Evolutionary conservation across 2,113 vertebrate species (phyloP).

Genomic region (Onychostruthus taczanowskii): DNA sequence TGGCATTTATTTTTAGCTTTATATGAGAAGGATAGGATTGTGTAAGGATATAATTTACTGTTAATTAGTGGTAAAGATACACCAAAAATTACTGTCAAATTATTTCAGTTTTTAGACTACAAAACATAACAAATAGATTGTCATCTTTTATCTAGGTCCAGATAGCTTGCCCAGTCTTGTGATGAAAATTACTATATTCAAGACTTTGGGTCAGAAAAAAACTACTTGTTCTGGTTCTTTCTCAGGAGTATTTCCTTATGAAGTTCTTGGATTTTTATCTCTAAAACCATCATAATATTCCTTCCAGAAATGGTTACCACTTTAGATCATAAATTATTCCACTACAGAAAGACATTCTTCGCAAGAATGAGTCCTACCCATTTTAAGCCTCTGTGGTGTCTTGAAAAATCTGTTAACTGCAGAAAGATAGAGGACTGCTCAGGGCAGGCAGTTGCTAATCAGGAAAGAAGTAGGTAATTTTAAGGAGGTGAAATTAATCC

Average conservation of each 20-base stretch:
- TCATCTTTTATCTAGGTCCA: background rate
- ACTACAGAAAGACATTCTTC: background rate
- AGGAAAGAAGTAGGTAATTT: background rate
- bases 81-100: background rate
- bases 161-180: background rate
- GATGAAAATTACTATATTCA: background rate
- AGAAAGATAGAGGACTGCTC: background rate
- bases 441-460: background rate
- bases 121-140: background rate
- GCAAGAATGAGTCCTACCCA: background rate
- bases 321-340: background rate
- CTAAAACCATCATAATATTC: background rate
- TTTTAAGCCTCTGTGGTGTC: background rate
- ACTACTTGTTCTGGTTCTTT: background rate
- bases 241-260: background rate
- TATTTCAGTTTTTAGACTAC: background rate
- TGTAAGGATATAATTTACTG: accelerated
- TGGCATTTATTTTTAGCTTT: background rate
- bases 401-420: background rate
- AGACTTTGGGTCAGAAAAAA: background rate
- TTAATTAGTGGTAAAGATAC: background rate
- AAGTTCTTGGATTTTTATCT: background rate
- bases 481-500: background rate
- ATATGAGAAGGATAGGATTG: background rate
- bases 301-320: background rate